phyloP scores from a whole-genome alignment of 2,888 invertebrate genomes.

The Yponomeuta cagnagella region DNA sequence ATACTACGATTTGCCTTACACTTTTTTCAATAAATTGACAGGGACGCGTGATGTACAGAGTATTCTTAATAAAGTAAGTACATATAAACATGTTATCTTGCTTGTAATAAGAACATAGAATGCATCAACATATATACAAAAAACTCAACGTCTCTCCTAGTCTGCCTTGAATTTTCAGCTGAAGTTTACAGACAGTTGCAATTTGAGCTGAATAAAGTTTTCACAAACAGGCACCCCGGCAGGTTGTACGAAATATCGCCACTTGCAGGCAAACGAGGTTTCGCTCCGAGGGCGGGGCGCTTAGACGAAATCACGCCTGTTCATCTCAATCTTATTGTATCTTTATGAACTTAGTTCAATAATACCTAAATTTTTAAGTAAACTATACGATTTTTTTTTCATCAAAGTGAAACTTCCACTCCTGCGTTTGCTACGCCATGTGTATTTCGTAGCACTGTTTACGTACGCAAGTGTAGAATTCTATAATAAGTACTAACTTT shows the following conservation, averaged over 20 bases:
- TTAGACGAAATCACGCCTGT: neutral
- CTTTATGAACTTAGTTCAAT: neutral
- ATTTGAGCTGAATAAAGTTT: conserved; percentile 59
- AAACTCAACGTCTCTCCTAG: conserved; percentile 1
- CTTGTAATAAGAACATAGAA: no score
- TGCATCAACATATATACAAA: neutral
- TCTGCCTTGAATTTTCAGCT: conserved; percentile 30
- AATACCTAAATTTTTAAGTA: neutral
- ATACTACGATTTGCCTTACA: no score
- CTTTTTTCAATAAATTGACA: neutral
- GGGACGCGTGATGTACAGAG: no score
- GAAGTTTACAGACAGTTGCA: conserved; percentile 48
- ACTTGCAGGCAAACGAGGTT: conserved; percentile 45
- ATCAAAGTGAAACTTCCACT: neutral
- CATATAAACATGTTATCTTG: no score
- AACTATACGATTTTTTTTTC: neutral
- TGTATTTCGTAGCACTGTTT: neutral
- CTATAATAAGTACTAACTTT: neutral
- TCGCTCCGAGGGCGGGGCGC: neutral
- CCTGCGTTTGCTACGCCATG: neutral
- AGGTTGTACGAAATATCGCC: conserved; percentile 45
- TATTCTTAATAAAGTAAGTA: neutral
- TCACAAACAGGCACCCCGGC: conserved; percentile 43
- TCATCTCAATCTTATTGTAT: neutral
- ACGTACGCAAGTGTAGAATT: neutral